A percentile compares a stretch with the other conserved stretches of the same genome.
Evolutionary conservation across 2,888 invertebrate genomes (phyloP).

Genomic region (Chironomus tentans): DNA sequence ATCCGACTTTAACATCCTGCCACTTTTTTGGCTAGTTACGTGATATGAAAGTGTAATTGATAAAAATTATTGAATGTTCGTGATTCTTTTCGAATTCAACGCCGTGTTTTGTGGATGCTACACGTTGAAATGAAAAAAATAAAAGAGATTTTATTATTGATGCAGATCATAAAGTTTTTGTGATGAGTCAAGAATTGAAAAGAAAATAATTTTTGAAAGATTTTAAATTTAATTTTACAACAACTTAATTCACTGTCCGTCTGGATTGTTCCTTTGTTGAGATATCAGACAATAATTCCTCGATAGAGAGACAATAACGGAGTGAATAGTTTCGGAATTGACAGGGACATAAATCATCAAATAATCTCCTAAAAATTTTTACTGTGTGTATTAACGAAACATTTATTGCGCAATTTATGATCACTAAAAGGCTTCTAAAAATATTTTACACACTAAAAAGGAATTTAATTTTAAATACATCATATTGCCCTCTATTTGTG

Average conservation of each 20-base stretch:
- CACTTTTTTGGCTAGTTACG: conserved; percentile 15
- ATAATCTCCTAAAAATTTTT: conserved; percentile 4
- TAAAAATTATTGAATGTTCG: background rate
- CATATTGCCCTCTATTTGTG: background rate
- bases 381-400: conserved; percentile 16
- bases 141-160: background rate
- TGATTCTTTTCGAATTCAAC: background rate
- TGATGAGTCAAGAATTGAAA: background rate
- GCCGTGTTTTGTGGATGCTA: background rate
- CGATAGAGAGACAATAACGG: background rate
- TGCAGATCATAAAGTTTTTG: background rate
- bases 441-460: conserved; percentile 15
- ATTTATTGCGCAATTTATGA: conserved; percentile 25
- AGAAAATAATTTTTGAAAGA: too few relatives aligned
- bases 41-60: conserved; percentile 14
- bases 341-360: conserved; percentile 13
- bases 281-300: background rate
- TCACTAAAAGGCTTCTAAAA: background rate
- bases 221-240: background rate
- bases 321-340: background rate
- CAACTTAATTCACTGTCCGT: background rate
- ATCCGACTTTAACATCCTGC: conserved; percentile 17
- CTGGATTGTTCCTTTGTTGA: background rate
- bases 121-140: too few relatives aligned
- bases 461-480: conserved; percentile 19